phyloP scores from a whole-genome alignment of 1,140 invertebrate species.

The Plectrocnemia conspersa region DNA sequence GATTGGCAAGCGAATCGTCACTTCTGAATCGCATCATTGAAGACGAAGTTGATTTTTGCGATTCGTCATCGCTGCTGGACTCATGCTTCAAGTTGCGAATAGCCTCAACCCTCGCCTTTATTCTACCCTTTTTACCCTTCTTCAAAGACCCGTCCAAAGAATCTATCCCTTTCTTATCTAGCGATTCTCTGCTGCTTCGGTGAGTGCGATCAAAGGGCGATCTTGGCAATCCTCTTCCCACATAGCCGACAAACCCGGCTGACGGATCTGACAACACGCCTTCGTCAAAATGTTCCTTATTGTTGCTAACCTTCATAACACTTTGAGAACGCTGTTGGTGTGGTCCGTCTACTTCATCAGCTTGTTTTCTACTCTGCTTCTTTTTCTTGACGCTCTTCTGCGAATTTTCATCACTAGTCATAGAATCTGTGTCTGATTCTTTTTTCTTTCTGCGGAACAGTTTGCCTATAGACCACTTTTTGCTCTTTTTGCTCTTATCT shows the following conservation, averaged over 20 bases:
- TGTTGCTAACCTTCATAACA: constrained; percentile 42
- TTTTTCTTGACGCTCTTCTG: constrained; percentile 49
- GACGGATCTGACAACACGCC: constrained; percentile 53
- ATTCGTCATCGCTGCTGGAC: constrained; percentile 72
- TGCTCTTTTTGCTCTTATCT: constrained; percentile 46
- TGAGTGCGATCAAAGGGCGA: constrained; percentile 37
- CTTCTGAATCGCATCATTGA: constrained; percentile 60
- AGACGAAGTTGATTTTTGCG: constrained; percentile 59
- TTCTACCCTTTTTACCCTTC: constrained; percentile 53
- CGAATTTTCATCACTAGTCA: constrained; percentile 57
- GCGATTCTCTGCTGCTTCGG: constrained; percentile 29
- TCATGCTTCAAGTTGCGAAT: constrained; percentile 57
- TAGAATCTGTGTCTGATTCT: constrained; percentile 54
- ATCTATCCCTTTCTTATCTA: constrained; percentile 35
- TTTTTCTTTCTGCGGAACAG: constrained; percentile 66
- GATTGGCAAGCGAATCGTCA: constrained; percentile 59
- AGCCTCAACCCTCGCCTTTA: constrained; percentile 63
- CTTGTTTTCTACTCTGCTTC: constrained; percentile 47
- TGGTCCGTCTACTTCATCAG: constrained; percentile 52
- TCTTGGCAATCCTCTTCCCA: constrained; percentile 42
- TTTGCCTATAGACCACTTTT: constrained; percentile 70
- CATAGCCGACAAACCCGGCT: constrained; percentile 49
- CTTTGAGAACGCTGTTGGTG: constrained; percentile 46
- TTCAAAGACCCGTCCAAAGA: constrained; percentile 52
- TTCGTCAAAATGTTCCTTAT: constrained; percentile 49